These are phyloP conservation scores for Lucilia sericata DNA, from an alignment of 1,140 invertebrate species.

Conservation along the genomic window DNA sequence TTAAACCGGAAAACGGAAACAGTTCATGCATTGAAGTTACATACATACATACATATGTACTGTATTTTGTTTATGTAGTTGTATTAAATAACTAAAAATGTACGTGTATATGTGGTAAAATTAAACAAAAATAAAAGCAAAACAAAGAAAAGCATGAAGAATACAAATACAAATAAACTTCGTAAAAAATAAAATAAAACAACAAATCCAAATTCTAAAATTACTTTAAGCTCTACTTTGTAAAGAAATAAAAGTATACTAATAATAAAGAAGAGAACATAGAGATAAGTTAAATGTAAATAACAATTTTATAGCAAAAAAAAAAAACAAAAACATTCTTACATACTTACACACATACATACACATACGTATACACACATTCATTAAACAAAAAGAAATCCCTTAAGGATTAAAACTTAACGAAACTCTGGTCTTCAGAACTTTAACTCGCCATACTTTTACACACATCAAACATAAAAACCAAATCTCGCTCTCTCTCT, in stretches of 20 bases:
- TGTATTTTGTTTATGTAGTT: conserved; percentile 13
- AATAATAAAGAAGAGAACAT: conserved; percentile 31
- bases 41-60: not conserved
- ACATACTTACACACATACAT: not conserved
- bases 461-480: no score
- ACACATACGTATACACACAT: conserved; percentile 12
- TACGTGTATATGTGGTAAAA: conserved; percentile 1
- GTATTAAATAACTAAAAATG: conserved; percentile 1
- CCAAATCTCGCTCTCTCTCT: no score
- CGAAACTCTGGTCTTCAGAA: no score
- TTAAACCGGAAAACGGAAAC: not conserved
- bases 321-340: not conserved
- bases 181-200: conserved; percentile 10
- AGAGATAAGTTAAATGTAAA: conserved; percentile 40
- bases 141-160: conserved; percentile 4
- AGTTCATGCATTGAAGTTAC: not conserved
- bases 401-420: no score
- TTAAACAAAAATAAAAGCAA: not conserved
- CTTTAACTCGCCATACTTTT: no score
- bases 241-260: conserved; percentile 34
- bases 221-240: conserved; percentile 43
- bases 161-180: conserved; percentile 29
- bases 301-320: conserved; percentile 34
- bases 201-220: conserved; percentile 42
- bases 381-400: not conserved